Conservation (phyloP, 2,888 invertebrate genomes). For the Rhopalosiphum nymphaeae region DNA sequence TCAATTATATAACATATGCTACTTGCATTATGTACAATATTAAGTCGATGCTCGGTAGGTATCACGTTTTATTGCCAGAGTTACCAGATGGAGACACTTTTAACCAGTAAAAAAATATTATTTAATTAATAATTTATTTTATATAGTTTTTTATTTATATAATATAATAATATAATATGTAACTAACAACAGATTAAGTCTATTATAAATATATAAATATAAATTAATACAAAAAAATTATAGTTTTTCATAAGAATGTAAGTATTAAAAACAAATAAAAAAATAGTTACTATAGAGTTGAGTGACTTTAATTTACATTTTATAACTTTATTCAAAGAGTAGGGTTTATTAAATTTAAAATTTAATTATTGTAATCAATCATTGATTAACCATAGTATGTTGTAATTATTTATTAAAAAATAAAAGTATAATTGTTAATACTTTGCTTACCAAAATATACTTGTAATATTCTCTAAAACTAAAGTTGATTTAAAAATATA, state of each 20-base stretch:
- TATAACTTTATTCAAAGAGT: background rate
- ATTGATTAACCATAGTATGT: background rate
- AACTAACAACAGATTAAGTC: background rate
- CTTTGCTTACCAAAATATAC: no score
- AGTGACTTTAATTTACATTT: background rate
- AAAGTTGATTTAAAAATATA: no score
- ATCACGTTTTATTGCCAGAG: background rate
- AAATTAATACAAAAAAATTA: background rate
- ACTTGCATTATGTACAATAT: background rate
- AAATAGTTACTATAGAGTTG: background rate
- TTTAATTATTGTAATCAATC: background rate
- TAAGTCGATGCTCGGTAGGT: background rate
- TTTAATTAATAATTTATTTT: background rate
- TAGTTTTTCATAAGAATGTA: background rate
- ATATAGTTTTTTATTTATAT: background rate
- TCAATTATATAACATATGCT: conserved; percentile 9
- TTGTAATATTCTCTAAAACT: no score
- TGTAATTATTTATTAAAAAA: no score
- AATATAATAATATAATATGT: background rate
- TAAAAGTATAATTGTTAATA: no score
- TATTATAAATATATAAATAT: background rate
- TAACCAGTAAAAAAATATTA: background rate
- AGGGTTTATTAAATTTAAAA: background rate
- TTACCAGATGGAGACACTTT: background rate
- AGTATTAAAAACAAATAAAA: background rate